Conservation (phyloP, 2,797 vertebrate genomes). For the Acestrorhynchus altus region DNA sequence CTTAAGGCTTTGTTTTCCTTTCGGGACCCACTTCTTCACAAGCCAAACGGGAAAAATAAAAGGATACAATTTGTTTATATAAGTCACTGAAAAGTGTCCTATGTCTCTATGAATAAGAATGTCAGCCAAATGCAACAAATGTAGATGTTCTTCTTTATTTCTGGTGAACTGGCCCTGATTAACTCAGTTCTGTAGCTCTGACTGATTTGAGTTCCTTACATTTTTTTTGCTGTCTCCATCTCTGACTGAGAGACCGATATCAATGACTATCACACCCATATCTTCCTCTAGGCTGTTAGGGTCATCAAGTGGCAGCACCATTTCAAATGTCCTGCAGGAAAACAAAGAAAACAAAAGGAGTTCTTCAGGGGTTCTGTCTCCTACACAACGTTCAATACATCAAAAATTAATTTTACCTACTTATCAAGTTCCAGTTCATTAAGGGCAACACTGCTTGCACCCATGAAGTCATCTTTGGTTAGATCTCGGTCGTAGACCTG, state of each 20-base stretch:
- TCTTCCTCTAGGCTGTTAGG: slow-evolving; percentile 95
- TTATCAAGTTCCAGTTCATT: slow-evolving; percentile 87
- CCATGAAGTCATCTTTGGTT: slow-evolving; percentile 96
- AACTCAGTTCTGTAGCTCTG: no score
- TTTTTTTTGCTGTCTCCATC: slow-evolving; percentile 82
- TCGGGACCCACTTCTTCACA: slow-evolving; percentile 82
- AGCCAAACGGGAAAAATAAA: slow-evolving; percentile 61
- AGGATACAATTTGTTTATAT: background rate
- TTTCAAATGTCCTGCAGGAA: slow-evolving; percentile 79
- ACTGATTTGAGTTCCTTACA: slow-evolving; percentile 72
- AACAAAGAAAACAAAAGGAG: background rate
- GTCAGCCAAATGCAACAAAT: no score
- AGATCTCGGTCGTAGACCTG: slow-evolving; percentile 95
- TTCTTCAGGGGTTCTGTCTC: background rate
- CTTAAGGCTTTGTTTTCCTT: slow-evolving; percentile 76
- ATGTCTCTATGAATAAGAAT: no score
- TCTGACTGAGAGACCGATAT: slow-evolving; percentile 84
- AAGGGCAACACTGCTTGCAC: slow-evolving; percentile 81
- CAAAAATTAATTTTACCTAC: slow-evolving; percentile 68
- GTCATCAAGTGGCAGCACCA: slow-evolving; percentile 85
- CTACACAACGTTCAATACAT: no score
- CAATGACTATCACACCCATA: slow-evolving; percentile 91
- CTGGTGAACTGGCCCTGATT: no score
- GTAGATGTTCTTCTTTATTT: no score
- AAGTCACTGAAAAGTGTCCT: background rate